phyloP scores from a whole-genome alignment of 1,140 invertebrate genomes.

The Drosophila burlai region DNA sequence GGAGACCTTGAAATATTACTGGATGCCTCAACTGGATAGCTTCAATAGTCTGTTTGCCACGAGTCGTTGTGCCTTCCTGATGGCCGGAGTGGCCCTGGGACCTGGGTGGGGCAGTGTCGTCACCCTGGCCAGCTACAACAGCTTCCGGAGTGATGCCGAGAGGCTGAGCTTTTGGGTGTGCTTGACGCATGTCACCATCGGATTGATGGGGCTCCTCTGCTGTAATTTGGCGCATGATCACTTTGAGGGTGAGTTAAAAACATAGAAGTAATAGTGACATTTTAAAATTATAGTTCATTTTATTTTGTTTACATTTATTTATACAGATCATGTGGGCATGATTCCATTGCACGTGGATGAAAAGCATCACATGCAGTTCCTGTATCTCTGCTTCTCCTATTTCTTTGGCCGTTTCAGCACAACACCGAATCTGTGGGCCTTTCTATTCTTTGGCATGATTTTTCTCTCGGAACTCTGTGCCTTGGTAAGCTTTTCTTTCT shows the following conservation, averaged over 20 bases:
- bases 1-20: slow-evolving; percentile 42
- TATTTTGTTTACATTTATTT: neutral
- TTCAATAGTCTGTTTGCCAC: slow-evolving; percentile 34
- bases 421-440: slow-evolving; percentile 75
- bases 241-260: slow-evolving; percentile 62
- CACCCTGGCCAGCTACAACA: slow-evolving; percentile 75
- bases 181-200: slow-evolving; percentile 59
- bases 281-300: neutral
- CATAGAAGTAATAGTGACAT: neutral
- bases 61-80: slow-evolving; percentile 54
- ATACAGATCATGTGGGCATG: slow-evolving; percentile 75
- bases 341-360: slow-evolving; percentile 66
- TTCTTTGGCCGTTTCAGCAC: slow-evolving; percentile 72
- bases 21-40: slow-evolving; percentile 50
- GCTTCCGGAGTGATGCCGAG: slow-evolving; percentile 74
- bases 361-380: slow-evolving; percentile 73
- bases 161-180: slow-evolving; percentile 68
- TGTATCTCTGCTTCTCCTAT: slow-evolving; percentile 72
- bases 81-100: slow-evolving; percentile 67
- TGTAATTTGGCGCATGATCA: slow-evolving; percentile 78
- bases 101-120: slow-evolving; percentile 79
- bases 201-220: slow-evolving; percentile 66
- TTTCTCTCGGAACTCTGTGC: slow-evolving; percentile 76
- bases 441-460: slow-evolving; percentile 73
- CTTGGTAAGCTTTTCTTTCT: slow-evolving; percentile 50